phyloP scores from a whole-genome alignment of 2,113 vertebrate genomes.

The Paraplagusia blochii region DNA sequence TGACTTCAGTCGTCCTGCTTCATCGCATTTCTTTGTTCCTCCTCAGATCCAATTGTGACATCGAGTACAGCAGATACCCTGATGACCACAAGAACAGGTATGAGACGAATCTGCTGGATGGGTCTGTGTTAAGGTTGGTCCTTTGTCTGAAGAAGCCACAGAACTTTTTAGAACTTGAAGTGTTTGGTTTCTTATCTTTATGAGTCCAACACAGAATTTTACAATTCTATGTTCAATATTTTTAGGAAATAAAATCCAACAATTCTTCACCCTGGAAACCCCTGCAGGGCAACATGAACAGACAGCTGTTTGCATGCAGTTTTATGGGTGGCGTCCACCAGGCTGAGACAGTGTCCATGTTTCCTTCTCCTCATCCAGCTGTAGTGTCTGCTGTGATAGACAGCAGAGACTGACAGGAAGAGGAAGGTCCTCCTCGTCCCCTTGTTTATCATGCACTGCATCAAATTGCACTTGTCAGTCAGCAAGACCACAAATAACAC shows the following conservation, averaged over 20 bases:
- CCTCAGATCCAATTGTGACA: slow-evolving; percentile 46
- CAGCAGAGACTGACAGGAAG: slow-evolving; percentile 36
- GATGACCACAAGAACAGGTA: slow-evolving; percentile 49
- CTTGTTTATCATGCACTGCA: slow-evolving; percentile 40
- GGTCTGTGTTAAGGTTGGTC: background rate
- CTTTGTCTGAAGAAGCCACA: background rate
- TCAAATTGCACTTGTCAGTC: slow-evolving; percentile 58
- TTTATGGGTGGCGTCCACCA: background rate
- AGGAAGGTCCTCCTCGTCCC: slow-evolving; percentile 29
- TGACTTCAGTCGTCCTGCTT: background rate
- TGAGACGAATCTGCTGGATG: background rate
- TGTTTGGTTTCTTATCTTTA: too few species aligned
- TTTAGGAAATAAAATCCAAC: too few species aligned
- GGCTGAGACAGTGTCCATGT: slow-evolving; percentile 20
- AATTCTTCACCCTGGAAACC: too few species aligned
- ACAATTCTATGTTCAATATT: too few species aligned
- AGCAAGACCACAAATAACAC: slow-evolving; percentile 14
- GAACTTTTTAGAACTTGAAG: background rate
- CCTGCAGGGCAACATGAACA: too few species aligned
- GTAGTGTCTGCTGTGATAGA: slow-evolving; percentile 44
- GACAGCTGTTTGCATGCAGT: background rate
- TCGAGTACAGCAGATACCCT: slow-evolving; percentile 33
- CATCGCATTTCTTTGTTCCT: slow-evolving; percentile 1
- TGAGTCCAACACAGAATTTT: background rate
- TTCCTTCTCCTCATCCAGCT: slow-evolving; percentile 27